Evolutionary conservation across 2,113 vertebrate species (phyloP).

Genomic region (Abramis brama): DNA sequence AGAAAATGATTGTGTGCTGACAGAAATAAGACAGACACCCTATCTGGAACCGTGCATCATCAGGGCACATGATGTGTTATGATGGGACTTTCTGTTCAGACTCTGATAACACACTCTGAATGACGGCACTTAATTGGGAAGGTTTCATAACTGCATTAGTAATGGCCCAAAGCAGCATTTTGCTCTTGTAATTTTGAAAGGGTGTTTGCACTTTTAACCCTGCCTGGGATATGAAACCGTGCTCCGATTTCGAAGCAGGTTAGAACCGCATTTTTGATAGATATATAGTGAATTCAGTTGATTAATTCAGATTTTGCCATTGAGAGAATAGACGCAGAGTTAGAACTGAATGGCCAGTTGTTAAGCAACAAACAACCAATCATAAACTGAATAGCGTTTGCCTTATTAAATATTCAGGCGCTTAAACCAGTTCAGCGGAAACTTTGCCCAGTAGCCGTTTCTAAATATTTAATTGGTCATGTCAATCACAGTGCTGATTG

Average conservation of each 20-base stretch:
- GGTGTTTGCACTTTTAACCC: not conserved
- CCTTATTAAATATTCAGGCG: not conserved
- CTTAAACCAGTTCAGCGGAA: not conserved
- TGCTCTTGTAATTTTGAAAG: not conserved
- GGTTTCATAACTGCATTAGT: constrained; percentile 23
- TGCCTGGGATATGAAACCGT: not conserved
- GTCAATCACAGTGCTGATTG: too few species aligned
- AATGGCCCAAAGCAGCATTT: not conserved
- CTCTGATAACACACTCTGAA: constrained; percentile 8
- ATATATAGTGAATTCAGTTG: too few species aligned
- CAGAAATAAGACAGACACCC: not conserved
- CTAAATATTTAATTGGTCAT: too few species aligned
- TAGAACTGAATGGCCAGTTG: not conserved
- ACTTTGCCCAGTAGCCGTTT: too few species aligned
- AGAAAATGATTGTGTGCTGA: not conserved
- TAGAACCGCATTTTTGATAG: too few species aligned
- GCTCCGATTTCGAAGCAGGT: not conserved
- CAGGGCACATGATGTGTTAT: not conserved
- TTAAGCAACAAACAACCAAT: not conserved
- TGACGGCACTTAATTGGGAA: constrained; percentile 5
- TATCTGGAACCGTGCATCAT: constrained; percentile 10
- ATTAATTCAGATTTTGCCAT: too few species aligned
- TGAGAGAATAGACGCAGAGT: too few species aligned
- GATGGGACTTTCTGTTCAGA: constrained; percentile 8
- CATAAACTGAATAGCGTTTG: not conserved